phyloP scores from a whole-genome alignment of 2,888 invertebrate genomes.

The Dynastes maya region DNA sequence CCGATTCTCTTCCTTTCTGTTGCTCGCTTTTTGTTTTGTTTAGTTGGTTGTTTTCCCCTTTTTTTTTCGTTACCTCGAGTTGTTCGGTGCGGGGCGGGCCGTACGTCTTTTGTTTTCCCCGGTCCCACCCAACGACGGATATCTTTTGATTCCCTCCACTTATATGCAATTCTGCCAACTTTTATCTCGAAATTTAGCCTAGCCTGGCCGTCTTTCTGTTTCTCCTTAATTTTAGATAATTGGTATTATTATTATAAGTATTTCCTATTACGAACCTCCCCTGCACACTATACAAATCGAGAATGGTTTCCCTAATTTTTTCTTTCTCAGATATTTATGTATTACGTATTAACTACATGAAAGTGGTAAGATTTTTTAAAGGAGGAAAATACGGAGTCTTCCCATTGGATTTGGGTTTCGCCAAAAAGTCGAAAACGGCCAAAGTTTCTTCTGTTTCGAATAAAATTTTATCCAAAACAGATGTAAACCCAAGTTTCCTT shows the following conservation, averaged over 20 bases:
- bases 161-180: conserved; percentile 50
- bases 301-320: background rate
- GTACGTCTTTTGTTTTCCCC: conserved; percentile 46
- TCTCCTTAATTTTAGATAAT: conserved; percentile 49
- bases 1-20: conserved; percentile 36
- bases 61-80: conserved; percentile 20
- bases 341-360: background rate
- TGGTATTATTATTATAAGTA: conserved; percentile 46
- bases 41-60: conserved; percentile 7
- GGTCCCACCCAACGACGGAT: conserved; percentile 43
- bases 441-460: too few relatives aligned
- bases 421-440: too few relatives aligned
- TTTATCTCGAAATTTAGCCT: conserved; percentile 46
- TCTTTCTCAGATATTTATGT: conserved; percentile 3
- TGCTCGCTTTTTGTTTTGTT: conserved; percentile 1
- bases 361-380: background rate
- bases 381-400: background rate
- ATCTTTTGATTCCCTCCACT: conserved; percentile 50
- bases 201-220: conserved; percentile 24
- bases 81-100: background rate
- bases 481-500: too few relatives aligned
- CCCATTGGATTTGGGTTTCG: background rate
- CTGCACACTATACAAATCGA: conserved; percentile 9
- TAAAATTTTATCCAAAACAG: too few relatives aligned
- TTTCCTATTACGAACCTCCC: conserved; percentile 31